Percentiles rank a stretch among this genome's conserved stretches.
Conservation (phyloP, 2,797 vertebrate genomes). For the Paratrypauchen microcephalus region DNA sequence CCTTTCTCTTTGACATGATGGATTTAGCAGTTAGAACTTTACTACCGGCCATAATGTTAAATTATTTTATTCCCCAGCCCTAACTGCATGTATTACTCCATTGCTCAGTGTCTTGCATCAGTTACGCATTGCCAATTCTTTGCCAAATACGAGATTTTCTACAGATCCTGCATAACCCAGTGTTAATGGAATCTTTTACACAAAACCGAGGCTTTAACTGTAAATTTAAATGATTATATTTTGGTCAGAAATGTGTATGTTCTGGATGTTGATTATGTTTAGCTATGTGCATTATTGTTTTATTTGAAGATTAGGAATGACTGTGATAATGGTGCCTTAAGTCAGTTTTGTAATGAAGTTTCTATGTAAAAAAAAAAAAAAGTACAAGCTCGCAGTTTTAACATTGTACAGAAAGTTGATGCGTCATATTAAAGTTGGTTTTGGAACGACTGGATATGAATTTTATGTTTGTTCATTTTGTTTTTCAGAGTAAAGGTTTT, state of each 20-base stretch:
- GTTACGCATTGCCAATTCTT: background rate
- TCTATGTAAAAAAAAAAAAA: constrained; percentile 43
- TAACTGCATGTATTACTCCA: background rate
- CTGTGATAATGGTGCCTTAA: constrained; percentile 30
- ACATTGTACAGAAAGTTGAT: constrained; percentile 1
- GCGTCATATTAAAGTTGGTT: constrained; percentile 6
- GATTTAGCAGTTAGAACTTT: background rate
- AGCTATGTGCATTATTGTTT: constrained; percentile 10
- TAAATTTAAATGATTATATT: constrained; percentile 9
- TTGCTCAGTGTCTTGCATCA: constrained; percentile 9
- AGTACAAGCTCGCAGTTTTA: constrained; percentile 39
- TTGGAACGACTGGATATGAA: constrained; percentile 1
- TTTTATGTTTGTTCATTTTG: background rate
- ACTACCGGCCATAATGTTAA: background rate
- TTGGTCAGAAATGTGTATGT: background rate
- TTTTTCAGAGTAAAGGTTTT: background rate
- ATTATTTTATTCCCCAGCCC: background rate
- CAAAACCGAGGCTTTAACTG: background rate
- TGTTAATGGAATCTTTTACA: constrained; percentile 1
- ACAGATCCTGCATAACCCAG: constrained; percentile 26
- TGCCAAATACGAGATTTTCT: background rate
- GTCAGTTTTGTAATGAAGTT: constrained; percentile 48
- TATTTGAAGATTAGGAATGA: constrained; percentile 24
- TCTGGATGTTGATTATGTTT: background rate
- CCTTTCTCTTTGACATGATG: background rate